Evolutionary conservation across 2,797 vertebrate species (phyloP), one percentile per base, ranked within the genome.

Genomic region (Caiman crocodilus): DNA sequence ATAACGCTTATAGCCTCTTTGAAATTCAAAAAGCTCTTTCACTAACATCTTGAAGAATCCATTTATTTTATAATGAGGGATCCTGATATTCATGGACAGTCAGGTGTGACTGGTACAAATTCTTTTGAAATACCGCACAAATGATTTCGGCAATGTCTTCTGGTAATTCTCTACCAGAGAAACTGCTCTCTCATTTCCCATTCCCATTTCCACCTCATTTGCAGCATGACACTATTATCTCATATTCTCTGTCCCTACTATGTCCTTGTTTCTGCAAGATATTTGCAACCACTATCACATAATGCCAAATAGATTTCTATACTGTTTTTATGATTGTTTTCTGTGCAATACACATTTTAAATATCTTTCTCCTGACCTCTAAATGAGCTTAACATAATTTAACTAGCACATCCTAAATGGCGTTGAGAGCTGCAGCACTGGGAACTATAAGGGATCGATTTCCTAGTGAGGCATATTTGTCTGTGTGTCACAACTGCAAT

Each of bases 51-150:
- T 85, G 57, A 30, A 71, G 20, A 75, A 89, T 42, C 61, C 76
- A 91, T 86, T 90, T 75, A 87, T 93, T 95, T 94, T 88, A 89
- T 89, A 91, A 61, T 63, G 85, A 32, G 21, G 65, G 79, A 85
- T 56, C 63, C 55, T 50, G 23, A 88, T 92, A 65, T 17, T 35
- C 28, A 67, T 15, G n/a, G 85, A 90, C 78, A 91, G 18, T 61
- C 64, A 65, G 14, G n/a, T 76, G 64, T 65, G 21, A 14, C 23
- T 89, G 28, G 13, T 84, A 75, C 63, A 92, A 93, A 87, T 23
- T 4, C 35, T 78, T 94, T 92, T 87, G 77, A 89, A 76, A 91
- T 57, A 13, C 76, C 12, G 73, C 69, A 64, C 18, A 88, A 88
- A 79, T 73, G 77, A 79, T 67, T 80, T 78, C 77, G 83, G 73